Percentiles rank a stretch among this genome's conserved stretches.
Conservation (phyloP, 2,113 vertebrate species). For the Phoxinus phoxinus region DNA sequence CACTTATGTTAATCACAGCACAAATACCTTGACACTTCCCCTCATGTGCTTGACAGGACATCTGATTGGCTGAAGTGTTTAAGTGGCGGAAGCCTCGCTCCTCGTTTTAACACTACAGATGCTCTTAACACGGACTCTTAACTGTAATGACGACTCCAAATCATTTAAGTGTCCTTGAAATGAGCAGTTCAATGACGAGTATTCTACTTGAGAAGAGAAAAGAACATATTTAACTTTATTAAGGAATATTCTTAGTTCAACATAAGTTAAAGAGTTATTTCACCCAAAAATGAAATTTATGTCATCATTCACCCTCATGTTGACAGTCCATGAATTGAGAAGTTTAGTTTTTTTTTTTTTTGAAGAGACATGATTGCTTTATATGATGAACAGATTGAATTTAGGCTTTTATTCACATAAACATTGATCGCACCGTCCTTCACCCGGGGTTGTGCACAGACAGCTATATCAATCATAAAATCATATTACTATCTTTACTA, state of each 20-base stretch:
- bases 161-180: slow-evolving; percentile 54
- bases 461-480: too few relatives aligned
- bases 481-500: too few relatives aligned
- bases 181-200: slow-evolving; percentile 43
- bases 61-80: slow-evolving; percentile 47
- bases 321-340: too few relatives aligned
- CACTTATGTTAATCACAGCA: slow-evolving; percentile 61
- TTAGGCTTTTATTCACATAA: too few relatives aligned
- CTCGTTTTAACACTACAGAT: slow-evolving; percentile 47
- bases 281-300: too few relatives aligned
- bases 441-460: too few relatives aligned
- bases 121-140: slow-evolving; percentile 48
- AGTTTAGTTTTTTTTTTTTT: too few relatives aligned
- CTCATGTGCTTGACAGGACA: slow-evolving; percentile 54
- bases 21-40: slow-evolving; percentile 59
- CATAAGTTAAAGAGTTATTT: neutral
- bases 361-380: too few relatives aligned
- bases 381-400: too few relatives aligned
- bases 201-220: neutral
- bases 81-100: slow-evolving; percentile 52
- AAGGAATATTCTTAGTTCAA: neutral
- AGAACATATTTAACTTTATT: neutral
- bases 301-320: too few relatives aligned
- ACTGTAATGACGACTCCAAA: slow-evolving; percentile 51
- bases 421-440: too few relatives aligned